Base-by-base conservation (phyloP, 2,797 vertebrate species). In the Momotus momota region DNA sequence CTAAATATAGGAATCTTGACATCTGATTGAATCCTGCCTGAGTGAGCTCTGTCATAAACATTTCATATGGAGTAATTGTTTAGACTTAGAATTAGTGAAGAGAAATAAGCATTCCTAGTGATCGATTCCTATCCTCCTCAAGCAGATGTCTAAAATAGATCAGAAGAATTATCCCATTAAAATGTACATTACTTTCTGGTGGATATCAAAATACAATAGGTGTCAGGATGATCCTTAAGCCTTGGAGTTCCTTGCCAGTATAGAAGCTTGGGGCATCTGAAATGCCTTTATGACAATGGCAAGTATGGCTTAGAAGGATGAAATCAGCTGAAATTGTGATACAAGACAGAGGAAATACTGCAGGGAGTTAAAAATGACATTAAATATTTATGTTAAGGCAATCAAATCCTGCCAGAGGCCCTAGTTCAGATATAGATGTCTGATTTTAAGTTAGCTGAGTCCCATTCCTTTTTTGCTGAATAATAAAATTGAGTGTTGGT, bases 191-290 rank as follows among this genome's bases (percentile, higher is more conserved):
- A 40, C 15, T 5, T 26, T 83, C 23, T 61, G 19, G 27, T 26
- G 23, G 10, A 13, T 78, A 41, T 40, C 1, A 18, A 35, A 62
- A 67, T 11, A 16, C 6, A 38, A 8, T 1, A 13, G 0, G 0
- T 6, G 5, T 14, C n/a, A 40, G 26, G n/a, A 20, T 41, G 7
- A 4, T 55, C 11, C 26, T 46, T 81, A 72, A 64, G 6, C 8
- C 88, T 60, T 52, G 46, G 25, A 84, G 9, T 54, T 26, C 29
- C 23, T 27, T 54, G 4, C 18, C 12, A 35, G 29, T 43, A 61
- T 31, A 67, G 18, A 23, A 27, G 29, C 22, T 25, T 69, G 18
- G 29, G 6, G 2, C 6, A 67, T 4, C 15, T 60, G 40, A 93
- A 80, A 61, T 52, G 5, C 7, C 4, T 69, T 69, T 9, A 48